Evolutionary conservation across 2,888 invertebrate species (phyloP).

Genomic region (Polia nebulosa): DNA sequence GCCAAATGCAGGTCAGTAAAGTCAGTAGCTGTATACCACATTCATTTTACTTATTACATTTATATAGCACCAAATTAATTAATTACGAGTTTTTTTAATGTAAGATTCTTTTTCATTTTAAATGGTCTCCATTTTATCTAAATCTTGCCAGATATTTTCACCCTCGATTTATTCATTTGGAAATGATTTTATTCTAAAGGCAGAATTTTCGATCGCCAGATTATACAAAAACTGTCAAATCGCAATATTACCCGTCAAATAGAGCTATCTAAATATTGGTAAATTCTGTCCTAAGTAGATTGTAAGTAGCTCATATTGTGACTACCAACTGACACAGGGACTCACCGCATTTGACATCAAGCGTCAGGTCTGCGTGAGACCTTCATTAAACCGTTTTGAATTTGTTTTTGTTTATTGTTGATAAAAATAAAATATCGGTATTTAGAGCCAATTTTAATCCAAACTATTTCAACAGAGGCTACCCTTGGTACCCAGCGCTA

Average conservation of each 20-base stretch:
- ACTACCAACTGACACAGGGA: background rate
- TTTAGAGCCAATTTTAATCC: background rate
- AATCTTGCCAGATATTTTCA: too few relatives aligned
- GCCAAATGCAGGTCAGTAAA: conserved; percentile 94
- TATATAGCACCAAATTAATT: conserved; percentile 5
- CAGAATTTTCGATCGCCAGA: too few relatives aligned
- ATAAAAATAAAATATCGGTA: background rate
- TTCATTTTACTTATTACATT: conserved; percentile 21
- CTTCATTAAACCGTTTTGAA: background rate
- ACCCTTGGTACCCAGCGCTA: conserved; percentile 99
- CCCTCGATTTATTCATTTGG: too few relatives aligned
- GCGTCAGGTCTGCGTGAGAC: background rate
- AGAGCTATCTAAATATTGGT: too few relatives aligned
- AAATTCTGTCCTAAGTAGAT: too few relatives aligned
- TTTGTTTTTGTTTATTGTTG: too few relatives aligned
- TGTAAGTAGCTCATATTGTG: too few relatives aligned
- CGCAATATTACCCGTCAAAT: too few relatives aligned
- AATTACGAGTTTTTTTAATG: background rate
- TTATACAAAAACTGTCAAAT: too few relatives aligned
- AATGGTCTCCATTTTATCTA: background rate
- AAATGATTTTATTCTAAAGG: too few relatives aligned
- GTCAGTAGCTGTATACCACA: conserved; percentile 56
- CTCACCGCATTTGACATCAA: background rate
- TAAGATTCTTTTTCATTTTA: too few relatives aligned
- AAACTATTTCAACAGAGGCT: conserved; percentile 90